These are phyloP conservation scores for Tribolium madens DNA, from an alignment of 1,140 invertebrate species.

Conservation along the genomic window DNA sequence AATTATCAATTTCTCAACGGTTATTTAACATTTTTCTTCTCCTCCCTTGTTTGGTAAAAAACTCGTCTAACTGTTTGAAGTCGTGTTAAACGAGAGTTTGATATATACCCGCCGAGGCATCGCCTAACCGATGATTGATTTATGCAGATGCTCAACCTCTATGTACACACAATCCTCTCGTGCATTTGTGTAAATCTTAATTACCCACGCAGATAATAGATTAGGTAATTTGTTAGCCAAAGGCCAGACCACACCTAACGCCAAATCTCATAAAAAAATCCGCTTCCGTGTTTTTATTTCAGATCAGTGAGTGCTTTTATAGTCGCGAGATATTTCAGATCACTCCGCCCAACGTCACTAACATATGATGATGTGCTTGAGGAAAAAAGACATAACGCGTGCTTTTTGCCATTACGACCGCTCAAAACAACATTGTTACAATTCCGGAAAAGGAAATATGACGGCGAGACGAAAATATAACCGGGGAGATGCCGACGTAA, in stretches of 20 bases:
- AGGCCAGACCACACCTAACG: neutral
- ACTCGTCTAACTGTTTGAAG: neutral
- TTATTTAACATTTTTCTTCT: neutral
- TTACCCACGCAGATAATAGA: constrained; percentile 21
- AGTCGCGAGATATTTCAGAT: constrained; percentile 44
- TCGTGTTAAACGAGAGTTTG: constrained; percentile 6
- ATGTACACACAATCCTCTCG: neutral
- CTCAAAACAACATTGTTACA: constrained; percentile 33
- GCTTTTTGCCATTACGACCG: constrained; percentile 33
- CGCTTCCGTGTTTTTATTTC: constrained; percentile 44
- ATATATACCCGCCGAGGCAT: constrained; percentile 1
- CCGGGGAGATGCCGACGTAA: neutral
- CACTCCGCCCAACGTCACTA: constrained; percentile 43
- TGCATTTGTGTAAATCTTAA: constrained; percentile 15
- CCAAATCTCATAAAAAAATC: neutral
- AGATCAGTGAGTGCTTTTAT: constrained; percentile 44
- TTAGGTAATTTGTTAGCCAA: constrained; percentile 22
- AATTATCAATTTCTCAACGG: no score
- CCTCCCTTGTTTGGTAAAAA: neutral
- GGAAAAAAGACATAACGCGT: constrained; percentile 42
- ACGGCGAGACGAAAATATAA: neutral
- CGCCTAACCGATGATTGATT: constrained; percentile 14
- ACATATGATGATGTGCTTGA: constrained; percentile 46
- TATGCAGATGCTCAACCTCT: neutral
- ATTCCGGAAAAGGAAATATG: constrained; percentile 23